Evolutionary conservation across 2,888 invertebrate genomes (phyloP), one percentile per base, ranked within the genome.

Genomic region (Mimumesa dahlbomi): DNA sequence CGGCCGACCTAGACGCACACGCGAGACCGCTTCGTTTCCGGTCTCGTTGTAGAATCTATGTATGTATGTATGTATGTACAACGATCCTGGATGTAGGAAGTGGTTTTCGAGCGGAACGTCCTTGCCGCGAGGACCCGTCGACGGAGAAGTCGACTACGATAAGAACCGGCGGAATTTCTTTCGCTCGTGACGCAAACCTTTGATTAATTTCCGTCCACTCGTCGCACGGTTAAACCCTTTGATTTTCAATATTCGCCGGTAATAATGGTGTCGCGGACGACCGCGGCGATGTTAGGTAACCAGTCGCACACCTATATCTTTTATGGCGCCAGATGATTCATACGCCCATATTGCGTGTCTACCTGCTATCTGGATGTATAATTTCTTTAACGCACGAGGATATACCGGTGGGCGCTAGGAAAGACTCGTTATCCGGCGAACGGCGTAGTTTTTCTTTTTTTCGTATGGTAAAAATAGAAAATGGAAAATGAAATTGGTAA

Each of bases 281-380:
- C 18, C 43, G 16, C 21, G 19, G 9, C 34, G 16, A 18, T 13
- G 53, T 62, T 70, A 62, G 61, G 57, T 67, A 67, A 71, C 18
- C 36, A 34, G 11, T n/a, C 54, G 25, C 22, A 16, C 36, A 25
- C 38, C 48, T 59, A 34, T 56, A 62, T 58, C 54, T 56, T 57
- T 34, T 36, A 61, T 29, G 58, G 57, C 65, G 54, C 46, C 19
- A 48, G 49, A 42, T 73, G 73, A 73, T 52, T 73, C 72, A 70
- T 19, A 14, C 45, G 22, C 2, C 13, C 13, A 31, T 40, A 52
- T n/a, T 21, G 49, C 59, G 46, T 48, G 46, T 36, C 19, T 43
- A 22, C 34, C 1, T n/a, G 18, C n/a, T n/a, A 19, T 36, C 25
- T 18, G 66, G 9, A 14, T 25, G 3, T 61, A 34, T 45, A 45